A percentile compares a stretch with the other conserved stretches of the same genome.
These are phyloP conservation scores for Stenodera caucasica DNA, from an alignment of 2,888 invertebrate species.

Conservation along the genomic window DNA sequence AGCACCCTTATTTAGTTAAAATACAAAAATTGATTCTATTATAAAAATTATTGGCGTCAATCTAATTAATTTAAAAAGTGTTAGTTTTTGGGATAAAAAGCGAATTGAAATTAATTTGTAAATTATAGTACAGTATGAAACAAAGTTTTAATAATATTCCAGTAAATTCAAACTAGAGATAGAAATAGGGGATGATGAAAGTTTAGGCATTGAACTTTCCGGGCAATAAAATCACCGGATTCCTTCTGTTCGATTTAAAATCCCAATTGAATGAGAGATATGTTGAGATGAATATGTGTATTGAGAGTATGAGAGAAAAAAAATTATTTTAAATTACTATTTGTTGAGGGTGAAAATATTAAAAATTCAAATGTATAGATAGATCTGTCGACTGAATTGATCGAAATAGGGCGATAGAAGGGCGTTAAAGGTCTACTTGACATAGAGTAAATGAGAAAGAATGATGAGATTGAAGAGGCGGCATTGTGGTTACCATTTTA, in stretches of 20 bases:
- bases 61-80: too few relatives aligned
- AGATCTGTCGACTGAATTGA: slow-evolving; percentile 20
- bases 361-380: slow-evolving; percentile 22
- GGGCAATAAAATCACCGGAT: slow-evolving; percentile 12
- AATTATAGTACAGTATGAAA: neutral
- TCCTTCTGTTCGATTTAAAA: slow-evolving; percentile 8
- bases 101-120: neutral
- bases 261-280: slow-evolving; percentile 10
- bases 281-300: neutral
- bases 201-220: slow-evolving; percentile 12
- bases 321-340: slow-evolving; percentile 1
- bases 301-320: neutral
- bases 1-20: too few relatives aligned
- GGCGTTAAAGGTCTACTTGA: slow-evolving; percentile 23
- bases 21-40: too few relatives aligned
- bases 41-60: too few relatives aligned
- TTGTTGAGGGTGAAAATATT: slow-evolving; percentile 11
- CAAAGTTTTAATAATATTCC: slow-evolving; percentile 13
- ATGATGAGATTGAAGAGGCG: slow-evolving; percentile 24
- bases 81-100: too few relatives aligned
- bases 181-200: slow-evolving; percentile 6
- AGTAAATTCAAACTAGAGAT: slow-evolving; percentile 7
- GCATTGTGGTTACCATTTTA: slow-evolving; percentile 19
- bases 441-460: slow-evolving; percentile 26
- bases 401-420: slow-evolving; percentile 18